Evolutionary conservation across 2,113 vertebrate species (phyloP), one percentile per base, ranked within the genome.

Genomic region (Boulengeromyrus knoepffleri): DNA sequence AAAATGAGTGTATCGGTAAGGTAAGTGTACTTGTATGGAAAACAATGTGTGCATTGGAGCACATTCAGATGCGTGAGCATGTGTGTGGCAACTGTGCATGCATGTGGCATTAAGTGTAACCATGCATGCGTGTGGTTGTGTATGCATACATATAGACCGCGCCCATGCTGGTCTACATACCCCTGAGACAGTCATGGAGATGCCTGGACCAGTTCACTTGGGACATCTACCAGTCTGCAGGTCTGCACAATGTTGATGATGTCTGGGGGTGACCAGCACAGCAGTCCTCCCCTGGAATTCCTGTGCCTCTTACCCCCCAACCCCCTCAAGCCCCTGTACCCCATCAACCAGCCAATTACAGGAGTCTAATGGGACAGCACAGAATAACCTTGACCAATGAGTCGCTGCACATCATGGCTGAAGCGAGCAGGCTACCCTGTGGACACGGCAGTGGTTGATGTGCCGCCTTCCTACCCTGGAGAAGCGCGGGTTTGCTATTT

Each of bases 401-500:
- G 74, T 19, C 17, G 36, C 74, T 3, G 36, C 31, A 39, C 36
- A 39, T 39, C 15, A 15, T 36, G 36, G 42, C 74, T 42, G 74
- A 80, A 80, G 74, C 15, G 36, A 80, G 17, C 74, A 1, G 36
- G 74, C 39, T 36, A 80, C 42, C 74, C 74, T 42, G 31, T 80
- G 74, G 7, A 80, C 74, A 62, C 5, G 39, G 31, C 7, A 39
- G 13, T 80, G 74, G 74, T 42, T 42, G 74, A 80, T 42, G 27
- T 39, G 27, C 74, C 6, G 15, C 31, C 36, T 80, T 80, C 13
- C 36, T 19, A 21, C 21, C 47, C 77, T 86, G 56, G 4, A 50
- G 89, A 91, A 89, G 89, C 89, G 91, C 90, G 47, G 47, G 24
- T 87, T 27, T 52, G 46, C 19, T 31, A 4, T 52, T 36, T 50